Conservation (phyloP, 2,113 vertebrate species). For the Geothlypis trichas region DNA sequence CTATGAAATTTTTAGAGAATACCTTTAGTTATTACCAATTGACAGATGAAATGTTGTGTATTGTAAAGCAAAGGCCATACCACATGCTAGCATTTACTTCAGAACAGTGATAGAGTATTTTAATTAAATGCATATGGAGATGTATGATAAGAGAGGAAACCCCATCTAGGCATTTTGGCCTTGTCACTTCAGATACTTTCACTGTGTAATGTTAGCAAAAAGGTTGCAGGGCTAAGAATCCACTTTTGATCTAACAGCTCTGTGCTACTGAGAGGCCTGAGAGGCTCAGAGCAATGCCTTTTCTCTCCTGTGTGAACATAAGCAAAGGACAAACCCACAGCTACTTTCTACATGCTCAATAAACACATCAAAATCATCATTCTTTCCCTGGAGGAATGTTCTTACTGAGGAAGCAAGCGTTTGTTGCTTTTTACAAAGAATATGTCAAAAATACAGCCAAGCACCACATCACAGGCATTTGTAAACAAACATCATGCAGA, state of each 20-base stretch:
- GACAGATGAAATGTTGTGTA: conserved; percentile 19
- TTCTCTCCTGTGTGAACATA: background rate
- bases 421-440: background rate
- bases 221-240: conserved; percentile 28
- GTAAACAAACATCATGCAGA: background rate
- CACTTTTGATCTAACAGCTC: conserved; percentile 34
- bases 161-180: background rate
- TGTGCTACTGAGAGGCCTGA: conserved; percentile 21
- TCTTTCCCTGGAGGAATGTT: background rate
- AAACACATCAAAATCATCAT: background rate
- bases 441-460: background rate
- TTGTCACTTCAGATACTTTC: background rate
- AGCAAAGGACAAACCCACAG: background rate
- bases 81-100: background rate
- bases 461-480: background rate
- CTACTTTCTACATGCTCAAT: background rate
- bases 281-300: conserved; percentile 35
- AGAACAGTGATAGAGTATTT: conserved; percentile 22
- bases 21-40: background rate
- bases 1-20: background rate
- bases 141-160: background rate
- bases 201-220: conserved; percentile 1
- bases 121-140: conserved; percentile 39
- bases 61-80: background rate
- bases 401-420: background rate